phyloP scores from a whole-genome alignment of 2,797 vertebrate genomes.

The Meda fulgida region DNA sequence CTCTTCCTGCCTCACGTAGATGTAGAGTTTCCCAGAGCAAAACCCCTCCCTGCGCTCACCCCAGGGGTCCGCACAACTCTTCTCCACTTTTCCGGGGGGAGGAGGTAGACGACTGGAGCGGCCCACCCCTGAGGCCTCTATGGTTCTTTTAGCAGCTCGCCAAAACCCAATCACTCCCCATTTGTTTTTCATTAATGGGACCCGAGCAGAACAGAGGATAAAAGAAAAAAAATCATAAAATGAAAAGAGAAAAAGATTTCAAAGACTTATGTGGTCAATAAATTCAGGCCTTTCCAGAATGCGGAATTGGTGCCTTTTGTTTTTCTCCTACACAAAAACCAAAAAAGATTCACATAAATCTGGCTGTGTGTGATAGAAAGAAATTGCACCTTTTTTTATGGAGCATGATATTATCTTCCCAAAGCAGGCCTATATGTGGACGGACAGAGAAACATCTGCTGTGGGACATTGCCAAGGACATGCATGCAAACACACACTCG shows the following conservation, averaged over 20 bases:
- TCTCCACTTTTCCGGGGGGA: slow-evolving; percentile 39
- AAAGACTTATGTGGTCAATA: slow-evolving; percentile 71
- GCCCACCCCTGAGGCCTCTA: slow-evolving; percentile 31
- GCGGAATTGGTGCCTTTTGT: slow-evolving; percentile 56
- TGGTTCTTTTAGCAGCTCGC: slow-evolving; percentile 57
- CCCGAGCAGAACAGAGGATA: slow-evolving; percentile 62
- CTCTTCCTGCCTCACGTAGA: slow-evolving; percentile 81
- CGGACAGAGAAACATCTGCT: slow-evolving; percentile 60
- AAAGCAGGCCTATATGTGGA: slow-evolving; percentile 43
- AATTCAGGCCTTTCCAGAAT: slow-evolving; percentile 62
- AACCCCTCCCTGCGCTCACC: slow-evolving; percentile 53
- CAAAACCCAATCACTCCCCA: slow-evolving; percentile 65
- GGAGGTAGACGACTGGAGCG: not conserved
- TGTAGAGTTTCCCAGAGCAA: slow-evolving; percentile 78
- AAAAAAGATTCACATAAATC: slow-evolving; percentile 56
- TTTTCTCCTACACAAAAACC: slow-evolving; percentile 48
- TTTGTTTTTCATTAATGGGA: slow-evolving; percentile 77
- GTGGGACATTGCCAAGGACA: slow-evolving; percentile 60
- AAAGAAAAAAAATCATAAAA: slow-evolving; percentile 70
- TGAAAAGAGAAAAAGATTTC: slow-evolving; percentile 48
- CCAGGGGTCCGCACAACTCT: slow-evolving; percentile 56
- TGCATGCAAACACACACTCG: slow-evolving; percentile 21
- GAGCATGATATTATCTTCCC: slow-evolving; percentile 55
- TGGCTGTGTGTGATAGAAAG: slow-evolving; percentile 57
- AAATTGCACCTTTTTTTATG: slow-evolving; percentile 57